Base-by-base conservation (phyloP, 2,797 vertebrate genomes). In the Cheirogaleus major region DNA sequence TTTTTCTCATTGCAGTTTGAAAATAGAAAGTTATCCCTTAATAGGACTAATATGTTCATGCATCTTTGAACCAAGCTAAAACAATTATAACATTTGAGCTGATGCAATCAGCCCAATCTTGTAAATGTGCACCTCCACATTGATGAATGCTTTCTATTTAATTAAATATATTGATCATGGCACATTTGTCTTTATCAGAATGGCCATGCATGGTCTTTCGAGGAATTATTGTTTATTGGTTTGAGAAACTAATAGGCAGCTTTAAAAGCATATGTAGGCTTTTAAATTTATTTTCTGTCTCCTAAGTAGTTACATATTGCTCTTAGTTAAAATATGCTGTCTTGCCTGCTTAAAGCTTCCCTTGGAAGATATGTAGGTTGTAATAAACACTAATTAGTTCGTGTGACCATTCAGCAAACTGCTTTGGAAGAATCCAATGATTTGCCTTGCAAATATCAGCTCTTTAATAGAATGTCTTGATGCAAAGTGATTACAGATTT, bases 91-190 rank as follows among this genome's bases (percentile, higher is more conserved):
- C 80, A 93, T 73, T 69, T 78, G 91, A 97, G 61, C 80, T 79
- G 80, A 81, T 55, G 57, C 35, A 83, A 15, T 89, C 89, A 96
- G 35, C 78, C 43, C 25, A 50, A 48, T 82, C 61, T 25, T 32
- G 38, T 57, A 88, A 93, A 85, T 87, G 73, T 59, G 32, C 27
- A 61, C 78, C 69, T 93, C 57, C 84, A 80, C 0, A 0, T 57
- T 98, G 96, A 97, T 93, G 72, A 95, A 95, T 95, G 87, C 8
- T 96, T 48, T 87, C 55, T 65, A 69, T 92, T 96, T 98, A 97
- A 98, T 98, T 98, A 97, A 97, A 92, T 91, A 95, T 90, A 98
- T 98, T 78, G 96, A 98, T 98, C 63, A 89, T 38, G n/a, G 52
- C 61, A 79, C 93, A 95, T 97, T 92, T 95, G 85, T 97, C 94